Conservation (phyloP, 2,888 invertebrate species). For the Antitype chi region DNA sequence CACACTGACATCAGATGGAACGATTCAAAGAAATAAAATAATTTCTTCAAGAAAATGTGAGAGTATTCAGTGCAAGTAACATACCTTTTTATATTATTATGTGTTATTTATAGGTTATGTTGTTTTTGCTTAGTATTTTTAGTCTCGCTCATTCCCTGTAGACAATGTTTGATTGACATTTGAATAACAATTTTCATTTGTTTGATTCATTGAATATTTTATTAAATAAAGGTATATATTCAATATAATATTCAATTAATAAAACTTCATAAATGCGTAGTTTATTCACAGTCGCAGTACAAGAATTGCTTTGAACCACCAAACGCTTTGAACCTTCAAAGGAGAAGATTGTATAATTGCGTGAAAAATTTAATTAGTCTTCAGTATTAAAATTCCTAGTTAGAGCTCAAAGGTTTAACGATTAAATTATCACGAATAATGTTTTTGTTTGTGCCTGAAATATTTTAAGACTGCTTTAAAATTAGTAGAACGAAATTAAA, state of each 20-base stretch:
- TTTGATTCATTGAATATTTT: too few relatives aligned
- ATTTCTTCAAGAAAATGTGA: constrained; percentile 24
- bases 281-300: constrained; percentile 13
- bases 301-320: constrained; percentile 24
- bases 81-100: background rate
- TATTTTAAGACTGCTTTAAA: constrained; percentile 12
- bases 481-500: background rate
- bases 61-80: constrained; percentile 1
- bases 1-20: constrained; percentile 8
- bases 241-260: constrained; percentile 22
- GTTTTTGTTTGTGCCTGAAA: constrained; percentile 14
- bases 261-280: background rate
- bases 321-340: constrained; percentile 39
- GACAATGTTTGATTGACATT: background rate
- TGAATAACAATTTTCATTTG: too few relatives aligned
- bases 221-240: background rate
- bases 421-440: constrained; percentile 17
- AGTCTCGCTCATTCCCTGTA: background rate
- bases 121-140: background rate
- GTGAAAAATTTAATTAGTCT: constrained; percentile 48
- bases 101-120: constrained; percentile 3
- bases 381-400: constrained; percentile 22
- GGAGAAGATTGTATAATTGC: constrained; percentile 39
- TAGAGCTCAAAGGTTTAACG: constrained; percentile 32
- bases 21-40: constrained; percentile 21